Evolutionary conservation across 2,113 vertebrate species (phyloP), one percentile per base, ranked within the genome.

Genomic region (Callorhinus ursinus): DNA sequence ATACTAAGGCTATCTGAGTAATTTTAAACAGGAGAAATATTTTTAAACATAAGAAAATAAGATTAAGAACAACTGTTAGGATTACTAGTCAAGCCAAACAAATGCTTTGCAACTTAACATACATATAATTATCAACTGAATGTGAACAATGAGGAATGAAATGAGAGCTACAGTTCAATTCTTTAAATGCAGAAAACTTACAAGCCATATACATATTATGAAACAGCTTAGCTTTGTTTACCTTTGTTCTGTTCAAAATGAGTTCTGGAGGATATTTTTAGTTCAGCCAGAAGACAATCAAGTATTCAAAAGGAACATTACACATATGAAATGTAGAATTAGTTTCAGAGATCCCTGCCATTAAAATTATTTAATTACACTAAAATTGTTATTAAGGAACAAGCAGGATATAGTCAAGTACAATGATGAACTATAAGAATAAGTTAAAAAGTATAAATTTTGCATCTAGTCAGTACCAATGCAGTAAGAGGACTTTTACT

Each of bases 401-500:
- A 89, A 88, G 14, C 7, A 42, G n/a, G 51, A 72, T 46, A 33
- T 2, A 67, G 51, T 39, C 46, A 81, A 26, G n/a, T 2, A 88
- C 31, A 93, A 76, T n/a, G 72, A 63, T 22, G 63, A 69, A 74
- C 72, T 51, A 80, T n/a, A n/a, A 83, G 42, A 77, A 14, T 49
- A 82, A 33, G 19, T 53, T 93, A 80, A 49, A 82, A 63, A 77
- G 88, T 49, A 67, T 3, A 90, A 55, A 76, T 71, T 96, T 79
- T 88, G 76, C 5, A 59, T 51, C 61, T 76, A 65, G 82, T 59
- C 26, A 76, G 15, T 55, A 55, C 39, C 33, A 82, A n/a, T 15
- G 24, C 8, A 96, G 49, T 42, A 5, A 96, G 5, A 90, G 36
- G 93, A n/a, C 28, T 0, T 67, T 80, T 39, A 98, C 98, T 19